Conservation (phyloP, 2,797 vertebrate species). For the Ceyx erithaca region DNA sequence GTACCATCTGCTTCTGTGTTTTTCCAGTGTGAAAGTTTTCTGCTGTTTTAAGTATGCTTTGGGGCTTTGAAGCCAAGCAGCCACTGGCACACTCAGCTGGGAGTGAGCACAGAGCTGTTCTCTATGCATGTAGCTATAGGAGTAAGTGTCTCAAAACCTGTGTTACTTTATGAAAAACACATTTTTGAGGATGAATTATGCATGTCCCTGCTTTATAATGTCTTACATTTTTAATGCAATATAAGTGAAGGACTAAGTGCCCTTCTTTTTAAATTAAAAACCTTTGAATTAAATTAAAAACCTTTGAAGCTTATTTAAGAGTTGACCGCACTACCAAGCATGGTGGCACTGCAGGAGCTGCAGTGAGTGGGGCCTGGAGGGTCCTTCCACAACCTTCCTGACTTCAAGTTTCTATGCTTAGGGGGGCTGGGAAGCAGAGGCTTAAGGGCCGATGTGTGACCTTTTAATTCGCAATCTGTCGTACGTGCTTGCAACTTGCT, state of each 20-base stretch:
- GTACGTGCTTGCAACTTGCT: accelerated
- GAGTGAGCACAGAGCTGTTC: accelerated
- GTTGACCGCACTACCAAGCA: accelerated
- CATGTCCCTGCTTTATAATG: background rate
- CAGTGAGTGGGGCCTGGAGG: accelerated
- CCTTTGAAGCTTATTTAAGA: accelerated
- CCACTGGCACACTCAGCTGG: accelerated
- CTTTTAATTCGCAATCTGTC: background rate
- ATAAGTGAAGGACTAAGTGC: background rate
- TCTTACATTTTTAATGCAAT: background rate
- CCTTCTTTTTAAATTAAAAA: accelerated
- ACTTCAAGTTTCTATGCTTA: no score
- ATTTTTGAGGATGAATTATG: background rate
- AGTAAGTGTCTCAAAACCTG: background rate
- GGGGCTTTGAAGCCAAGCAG: accelerated
- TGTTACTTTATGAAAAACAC: accelerated
- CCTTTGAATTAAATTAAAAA: background rate
- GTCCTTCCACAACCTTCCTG: background rate
- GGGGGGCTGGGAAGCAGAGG: accelerated
- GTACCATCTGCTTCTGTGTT: background rate
- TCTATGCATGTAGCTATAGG: accelerated
- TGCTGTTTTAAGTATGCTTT: background rate
- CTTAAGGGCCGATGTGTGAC: no score
- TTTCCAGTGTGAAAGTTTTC: background rate
- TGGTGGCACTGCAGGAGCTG: background rate